Evolutionary conservation across 2,888 invertebrate genomes (phyloP).

Genomic region (Parochlus steinenii): DNA sequence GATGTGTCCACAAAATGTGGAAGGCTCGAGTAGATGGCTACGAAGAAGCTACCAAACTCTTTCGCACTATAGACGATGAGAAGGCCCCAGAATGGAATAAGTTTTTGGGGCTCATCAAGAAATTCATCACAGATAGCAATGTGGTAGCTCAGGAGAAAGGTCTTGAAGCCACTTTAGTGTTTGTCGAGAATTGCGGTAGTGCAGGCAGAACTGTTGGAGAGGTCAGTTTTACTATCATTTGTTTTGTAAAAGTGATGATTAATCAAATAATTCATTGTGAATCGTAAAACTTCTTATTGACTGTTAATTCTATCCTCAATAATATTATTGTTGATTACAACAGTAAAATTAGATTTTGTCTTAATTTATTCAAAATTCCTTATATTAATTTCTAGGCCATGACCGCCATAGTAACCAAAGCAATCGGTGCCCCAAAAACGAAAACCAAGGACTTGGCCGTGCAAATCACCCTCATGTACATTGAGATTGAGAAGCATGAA

Average conservation of each 20-base stretch:
- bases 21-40: conserved; percentile 89
- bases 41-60: conserved; percentile 80
- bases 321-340: neutral
- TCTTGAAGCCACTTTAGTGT: conserved; percentile 77
- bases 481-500: conserved; percentile 93
- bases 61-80: conserved; percentile 76
- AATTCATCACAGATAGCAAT: conserved; percentile 89
- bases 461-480: conserved; percentile 80
- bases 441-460: conserved; percentile 83
- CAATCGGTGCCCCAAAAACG: conserved; percentile 78
- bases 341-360: too few relatives aligned
- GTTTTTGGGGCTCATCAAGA: conserved; percentile 78
- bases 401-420: conserved; percentile 76
- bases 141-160: conserved; percentile 92
- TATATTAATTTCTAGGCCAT: too few relatives aligned
- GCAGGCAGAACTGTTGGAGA: conserved; percentile 82
- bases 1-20: conserved; percentile 89
- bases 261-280: neutral
- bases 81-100: conserved; percentile 89
- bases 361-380: too few relatives aligned
- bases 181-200: conserved; percentile 75
- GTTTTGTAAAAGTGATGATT: conserved; percentile 12
- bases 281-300: neutral
- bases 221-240: too few relatives aligned
- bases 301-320: neutral